A percentile compares a stretch with the other conserved stretches of the same genome.
Evolutionary conservation across 2,888 invertebrate species (phyloP).

Genomic region (Tetrapedia diversipes): DNA sequence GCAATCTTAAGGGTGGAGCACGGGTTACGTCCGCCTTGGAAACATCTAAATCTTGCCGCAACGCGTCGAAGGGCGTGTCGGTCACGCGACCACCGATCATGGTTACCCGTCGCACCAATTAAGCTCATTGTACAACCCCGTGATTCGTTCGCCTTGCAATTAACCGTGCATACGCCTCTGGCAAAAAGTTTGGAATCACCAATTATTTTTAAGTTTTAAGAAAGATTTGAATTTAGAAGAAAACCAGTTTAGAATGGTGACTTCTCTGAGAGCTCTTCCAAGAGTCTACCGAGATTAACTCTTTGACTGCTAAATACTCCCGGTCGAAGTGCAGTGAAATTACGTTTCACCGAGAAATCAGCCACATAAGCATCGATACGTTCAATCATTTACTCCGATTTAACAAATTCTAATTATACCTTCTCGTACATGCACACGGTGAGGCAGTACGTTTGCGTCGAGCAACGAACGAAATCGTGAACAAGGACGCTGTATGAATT

Average conservation of each 20-base stretch:
- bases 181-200: no score
- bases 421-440: background rate
- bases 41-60: slow-evolving; percentile 49
- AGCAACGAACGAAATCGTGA: slow-evolving; percentile 21
- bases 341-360: slow-evolving; percentile 10
- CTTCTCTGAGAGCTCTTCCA: no score
- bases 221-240: no score
- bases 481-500: background rate
- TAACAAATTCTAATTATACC: slow-evolving; percentile 60
- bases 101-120: slow-evolving; percentile 36
- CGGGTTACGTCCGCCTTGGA: slow-evolving; percentile 24
- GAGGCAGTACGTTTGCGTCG: background rate
- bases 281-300: no score
- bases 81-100: slow-evolving; percentile 56
- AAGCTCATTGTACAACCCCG: slow-evolving; percentile 15
- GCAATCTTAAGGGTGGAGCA: slow-evolving; percentile 15
- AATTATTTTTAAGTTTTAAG: no score
- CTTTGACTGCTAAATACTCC: no score
- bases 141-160: no score
- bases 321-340: no score
- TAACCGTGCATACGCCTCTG: no score
- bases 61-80: slow-evolving; percentile 35
- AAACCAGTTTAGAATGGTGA: no score
- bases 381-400: background rate
- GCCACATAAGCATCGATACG: background rate